These are phyloP conservation scores for Scomber scombrus DNA, from an alignment of 2,113 vertebrate species.

Conservation along the genomic window DNA sequence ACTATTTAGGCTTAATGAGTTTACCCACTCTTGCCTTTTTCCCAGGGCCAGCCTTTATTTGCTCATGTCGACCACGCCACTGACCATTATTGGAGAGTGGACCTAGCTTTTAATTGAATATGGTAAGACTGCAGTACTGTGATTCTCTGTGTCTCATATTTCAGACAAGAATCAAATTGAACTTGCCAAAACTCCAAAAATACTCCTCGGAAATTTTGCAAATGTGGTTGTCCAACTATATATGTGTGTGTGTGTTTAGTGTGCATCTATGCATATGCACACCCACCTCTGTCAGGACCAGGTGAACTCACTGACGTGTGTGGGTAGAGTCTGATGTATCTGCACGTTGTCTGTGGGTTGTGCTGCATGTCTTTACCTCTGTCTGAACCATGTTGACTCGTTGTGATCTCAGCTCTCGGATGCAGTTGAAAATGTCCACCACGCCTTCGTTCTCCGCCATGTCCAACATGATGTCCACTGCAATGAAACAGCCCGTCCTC, in stretches of 20 bases:
- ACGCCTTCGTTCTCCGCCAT: constrained; percentile 99
- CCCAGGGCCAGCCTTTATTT: too few relatives aligned
- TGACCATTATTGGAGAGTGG: too few relatives aligned
- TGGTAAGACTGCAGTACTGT: background rate
- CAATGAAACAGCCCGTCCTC: constrained; percentile 96
- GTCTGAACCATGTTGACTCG: constrained; percentile 98
- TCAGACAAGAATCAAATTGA: too few relatives aligned
- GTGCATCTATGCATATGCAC: background rate
- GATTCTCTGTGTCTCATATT: background rate
- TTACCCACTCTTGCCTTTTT: too few relatives aligned
- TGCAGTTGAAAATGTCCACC: constrained; percentile 98
- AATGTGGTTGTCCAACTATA: background rate
- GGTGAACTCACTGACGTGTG: background rate
- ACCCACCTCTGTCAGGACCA: background rate
- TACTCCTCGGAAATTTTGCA: too few relatives aligned
- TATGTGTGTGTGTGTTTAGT: background rate
- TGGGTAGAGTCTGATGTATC: background rate
- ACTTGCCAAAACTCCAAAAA: too few relatives aligned
- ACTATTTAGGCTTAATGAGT: too few relatives aligned
- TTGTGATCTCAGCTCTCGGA: constrained; percentile 96
- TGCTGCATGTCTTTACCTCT: constrained; percentile 82
- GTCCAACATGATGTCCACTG: constrained; percentile 98
- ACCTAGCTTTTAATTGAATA: too few relatives aligned
- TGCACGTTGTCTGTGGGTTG: background rate
- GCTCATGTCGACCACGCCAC: too few relatives aligned